Evolutionary conservation across 2,113 vertebrate species (phyloP), one percentile per base, ranked within the genome.

Genomic region (Chaetodon auriga): DNA sequence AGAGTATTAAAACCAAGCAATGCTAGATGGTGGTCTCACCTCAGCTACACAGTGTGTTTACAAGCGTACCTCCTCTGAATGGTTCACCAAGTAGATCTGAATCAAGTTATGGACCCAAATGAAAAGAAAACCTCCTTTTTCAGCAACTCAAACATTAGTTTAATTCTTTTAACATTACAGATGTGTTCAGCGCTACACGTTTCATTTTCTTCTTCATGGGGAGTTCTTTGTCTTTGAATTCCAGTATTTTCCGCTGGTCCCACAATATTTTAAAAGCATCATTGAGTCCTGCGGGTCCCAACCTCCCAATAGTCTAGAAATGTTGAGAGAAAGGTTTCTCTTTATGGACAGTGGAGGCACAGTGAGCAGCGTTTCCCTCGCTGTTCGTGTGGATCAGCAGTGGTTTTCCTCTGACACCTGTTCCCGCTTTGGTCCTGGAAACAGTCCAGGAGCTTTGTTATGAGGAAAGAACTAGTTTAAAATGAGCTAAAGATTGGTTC

Each of bases 11-110:
- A 48, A 61, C 46, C 36, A 15, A 25, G 12, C 23, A 12, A 11
- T 1, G 35, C 36, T 15, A 1, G 35, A n/a, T 19, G 35, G 62
- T 13, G n/a, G 46, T 81, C 49, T 19, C 46, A 54, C 76, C 35
- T 65, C 19, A 74, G 72, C 87, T 89, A 46, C 74, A 89, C 66
- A 60, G 55, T 75, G 75, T 62, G 75, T 85, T 79, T 74, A 71
- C 66, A 79, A 53, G 48, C 7, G 16, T 81, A 74, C 82, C 74
- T 87, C 83, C 48, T 68, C 68, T 55, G 36, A 73, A 54, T 0
- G 14, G 65, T 41, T 45, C 14, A 61, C 25, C 7, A 13, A 62
- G 19, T 49, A 36, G 38, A 60, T 30, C 68, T 48, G 45, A 21
- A 46, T 10, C 41, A 35, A 54, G 23, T 77, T 25, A 23, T 55